Evolutionary conservation across 2,888 invertebrate genomes (phyloP).

Genomic region (Mesopsocus fuscifrons): DNA sequence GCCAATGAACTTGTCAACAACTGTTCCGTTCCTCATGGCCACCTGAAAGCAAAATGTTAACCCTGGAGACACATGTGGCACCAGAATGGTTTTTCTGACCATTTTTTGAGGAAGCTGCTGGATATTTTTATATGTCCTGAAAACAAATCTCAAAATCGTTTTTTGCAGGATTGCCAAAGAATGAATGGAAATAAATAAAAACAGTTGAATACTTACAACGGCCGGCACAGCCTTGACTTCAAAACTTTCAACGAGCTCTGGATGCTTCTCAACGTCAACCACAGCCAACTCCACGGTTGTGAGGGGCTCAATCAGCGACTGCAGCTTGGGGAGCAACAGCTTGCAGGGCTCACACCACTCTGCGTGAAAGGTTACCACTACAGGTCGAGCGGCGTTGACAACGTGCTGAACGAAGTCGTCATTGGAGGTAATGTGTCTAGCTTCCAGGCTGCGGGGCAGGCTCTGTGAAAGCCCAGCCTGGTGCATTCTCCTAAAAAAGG

Average conservation of each 20-base stretch:
- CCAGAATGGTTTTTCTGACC: too few relatives aligned
- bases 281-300: slow-evolving; percentile 57
- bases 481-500: neutral
- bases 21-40: slow-evolving; percentile 61
- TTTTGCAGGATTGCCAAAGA: too few relatives aligned
- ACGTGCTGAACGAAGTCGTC: slow-evolving; percentile 28
- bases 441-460: slow-evolving; percentile 12
- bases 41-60: too few relatives aligned
- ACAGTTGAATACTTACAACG: slow-evolving; percentile 15
- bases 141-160: too few relatives aligned
- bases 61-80: too few relatives aligned
- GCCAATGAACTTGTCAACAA: slow-evolving; percentile 75
- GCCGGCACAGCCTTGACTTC: slow-evolving; percentile 21
- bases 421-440: slow-evolving; percentile 17
- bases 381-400: slow-evolving; percentile 64
- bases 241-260: slow-evolving; percentile 62
- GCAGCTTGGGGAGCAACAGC: slow-evolving; percentile 65
- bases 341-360: slow-evolving; percentile 86
- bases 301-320: slow-evolving; percentile 51
- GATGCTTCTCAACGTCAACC: slow-evolving; percentile 63
- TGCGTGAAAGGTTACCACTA: slow-evolving; percentile 81
- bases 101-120: too few relatives aligned
- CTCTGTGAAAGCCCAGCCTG: too few relatives aligned
- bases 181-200: too few relatives aligned
- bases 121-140: too few relatives aligned